phyloP scores from a whole-genome alignment of 2,797 vertebrate species.

The Ara ararauna region DNA sequence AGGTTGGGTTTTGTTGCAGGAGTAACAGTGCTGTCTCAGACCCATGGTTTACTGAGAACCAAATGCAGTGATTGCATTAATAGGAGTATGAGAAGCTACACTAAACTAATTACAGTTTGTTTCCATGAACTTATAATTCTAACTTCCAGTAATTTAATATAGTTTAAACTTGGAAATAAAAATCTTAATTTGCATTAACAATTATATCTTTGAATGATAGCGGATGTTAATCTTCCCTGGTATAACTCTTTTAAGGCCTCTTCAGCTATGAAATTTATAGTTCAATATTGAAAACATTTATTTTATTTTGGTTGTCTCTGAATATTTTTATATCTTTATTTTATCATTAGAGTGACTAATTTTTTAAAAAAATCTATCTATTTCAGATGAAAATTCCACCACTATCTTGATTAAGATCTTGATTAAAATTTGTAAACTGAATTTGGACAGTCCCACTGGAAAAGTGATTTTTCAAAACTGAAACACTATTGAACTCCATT shows the following conservation, averaged over 20 bases:
- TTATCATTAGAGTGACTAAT: background rate
- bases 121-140: background rate
- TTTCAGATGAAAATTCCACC: background rate
- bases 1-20: background rate
- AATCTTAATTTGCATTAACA: background rate
- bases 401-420: background rate
- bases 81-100: background rate
- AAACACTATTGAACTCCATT: background rate
- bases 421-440: background rate
- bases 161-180: background rate
- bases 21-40: background rate
- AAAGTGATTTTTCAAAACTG: background rate
- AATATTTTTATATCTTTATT: background rate
- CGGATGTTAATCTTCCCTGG: background rate
- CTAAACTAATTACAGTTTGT: background rate
- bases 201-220: background rate
- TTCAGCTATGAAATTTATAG: background rate
- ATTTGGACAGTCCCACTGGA: background rate
- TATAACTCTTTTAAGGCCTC: background rate
- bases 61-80: background rate
- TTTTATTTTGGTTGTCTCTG: background rate
- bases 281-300: background rate
- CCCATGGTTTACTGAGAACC: background rate
- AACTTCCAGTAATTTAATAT: background rate
- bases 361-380: background rate